Conservation (phyloP, 2,888 invertebrate species). For the Protodeltote pygarga region DNA sequence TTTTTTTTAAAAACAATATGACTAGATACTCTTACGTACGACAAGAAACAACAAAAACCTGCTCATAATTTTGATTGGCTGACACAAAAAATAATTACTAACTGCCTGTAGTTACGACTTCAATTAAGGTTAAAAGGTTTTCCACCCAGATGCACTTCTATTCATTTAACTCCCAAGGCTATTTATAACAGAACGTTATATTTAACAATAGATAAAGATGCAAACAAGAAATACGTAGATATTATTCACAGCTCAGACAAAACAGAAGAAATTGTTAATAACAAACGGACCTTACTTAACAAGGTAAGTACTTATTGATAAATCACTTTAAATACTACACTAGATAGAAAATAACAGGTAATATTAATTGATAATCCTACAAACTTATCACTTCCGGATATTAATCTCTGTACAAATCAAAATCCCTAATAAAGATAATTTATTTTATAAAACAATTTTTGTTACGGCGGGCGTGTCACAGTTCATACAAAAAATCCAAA, state of each 20-base stretch:
- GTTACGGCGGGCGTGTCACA: too few species aligned
- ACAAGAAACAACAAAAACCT: not conserved
- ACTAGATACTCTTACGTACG: not conserved
- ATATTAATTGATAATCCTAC: conserved; percentile 3
- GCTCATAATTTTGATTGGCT: conserved; percentile 6
- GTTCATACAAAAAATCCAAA: not conserved
- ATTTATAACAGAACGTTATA: conserved; percentile 7
- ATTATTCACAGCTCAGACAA: conserved; percentile 2
- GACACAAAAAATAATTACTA: conserved; percentile 8
- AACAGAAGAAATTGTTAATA: conserved; percentile 15
- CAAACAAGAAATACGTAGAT: not conserved
- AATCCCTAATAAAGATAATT: too few species aligned
- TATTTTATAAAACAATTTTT: too few species aligned
- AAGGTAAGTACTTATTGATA: not conserved
- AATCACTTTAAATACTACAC: conserved; percentile 2
- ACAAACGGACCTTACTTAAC: conserved; percentile 9
- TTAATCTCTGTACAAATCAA: too few species aligned
- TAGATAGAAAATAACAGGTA: not conserved
- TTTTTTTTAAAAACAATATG: too few species aligned
- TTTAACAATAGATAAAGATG: not conserved
- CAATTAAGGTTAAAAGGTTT: conserved; percentile 57
- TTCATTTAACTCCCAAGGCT: conserved; percentile 1
- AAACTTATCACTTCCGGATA: conserved; percentile 1
- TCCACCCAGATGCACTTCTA: conserved; percentile 36
- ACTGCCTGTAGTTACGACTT: conserved; percentile 19